These are phyloP conservation scores for Drosophila nigricruria DNA, from an alignment of 2,888 invertebrate species.

Conservation along the genomic window DNA sequence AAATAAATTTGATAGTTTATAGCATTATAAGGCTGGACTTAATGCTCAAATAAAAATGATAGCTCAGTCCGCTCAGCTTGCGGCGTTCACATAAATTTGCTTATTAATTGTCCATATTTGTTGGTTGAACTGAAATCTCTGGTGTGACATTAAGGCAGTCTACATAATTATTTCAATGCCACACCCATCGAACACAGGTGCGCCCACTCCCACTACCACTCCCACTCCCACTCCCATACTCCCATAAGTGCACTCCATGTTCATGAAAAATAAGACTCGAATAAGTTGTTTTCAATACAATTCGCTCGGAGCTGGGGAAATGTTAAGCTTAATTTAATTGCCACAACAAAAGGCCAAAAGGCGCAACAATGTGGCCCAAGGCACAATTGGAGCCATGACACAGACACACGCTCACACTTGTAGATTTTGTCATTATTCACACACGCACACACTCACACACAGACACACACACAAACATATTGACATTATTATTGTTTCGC, in stretches of 20 bases:
- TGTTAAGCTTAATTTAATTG: slow-evolving; percentile 82
- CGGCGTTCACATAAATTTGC: neutral
- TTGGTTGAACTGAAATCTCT: slow-evolving; percentile 46
- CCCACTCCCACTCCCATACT: slow-evolving; percentile 17
- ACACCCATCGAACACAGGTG: slow-evolving; percentile 41
- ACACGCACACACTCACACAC: slow-evolving; percentile 2
- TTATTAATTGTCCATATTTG: slow-evolving; percentile 40
- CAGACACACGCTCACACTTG: slow-evolving; percentile 27
- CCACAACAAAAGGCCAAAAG: slow-evolving; percentile 70
- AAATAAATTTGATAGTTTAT: neutral
- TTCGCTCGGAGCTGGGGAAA: slow-evolving; percentile 41
- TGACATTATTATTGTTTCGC: slow-evolving; percentile 58
- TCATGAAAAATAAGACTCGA: slow-evolving; percentile 11
- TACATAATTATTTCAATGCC: slow-evolving; percentile 59
- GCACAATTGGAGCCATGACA: slow-evolving; percentile 30
- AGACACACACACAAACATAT: neutral
- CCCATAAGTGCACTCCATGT: slow-evolving; percentile 5
- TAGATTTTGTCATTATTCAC: slow-evolving; percentile 51
- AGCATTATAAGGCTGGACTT: neutral
- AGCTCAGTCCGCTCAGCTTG: too few species aligned
- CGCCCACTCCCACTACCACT: slow-evolving; percentile 17
- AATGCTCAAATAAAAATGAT: neutral
- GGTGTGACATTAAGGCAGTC: slow-evolving; percentile 59
- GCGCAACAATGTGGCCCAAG: slow-evolving; percentile 69
- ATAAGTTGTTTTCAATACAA: slow-evolving; percentile 47